Base-by-base conservation (phyloP, 2,797 vertebrate species). In the Oreochromis grahami region DNA sequence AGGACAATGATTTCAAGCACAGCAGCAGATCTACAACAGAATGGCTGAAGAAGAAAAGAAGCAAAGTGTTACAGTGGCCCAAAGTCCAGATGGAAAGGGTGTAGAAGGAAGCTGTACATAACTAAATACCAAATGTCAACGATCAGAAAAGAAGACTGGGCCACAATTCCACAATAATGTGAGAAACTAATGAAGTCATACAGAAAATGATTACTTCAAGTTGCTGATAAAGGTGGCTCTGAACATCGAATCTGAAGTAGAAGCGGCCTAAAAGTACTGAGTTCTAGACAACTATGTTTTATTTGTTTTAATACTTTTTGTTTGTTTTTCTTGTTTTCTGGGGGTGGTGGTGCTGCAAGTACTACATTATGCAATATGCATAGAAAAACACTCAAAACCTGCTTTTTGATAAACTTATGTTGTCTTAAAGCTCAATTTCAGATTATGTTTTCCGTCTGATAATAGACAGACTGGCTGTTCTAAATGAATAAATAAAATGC, bases 401-500 rank as follows among this genome's bases (percentile, higher is more conserved):
- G 43, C 43, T 48, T 29, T 72, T 11, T 19, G 15, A 19, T 72
- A 12, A 19, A 72, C 43, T 32, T 72, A 8, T 19, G 24, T 26
- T 32, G 13, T 5, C 24, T 19, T 32, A 48, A 48, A 48, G 15
- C 43, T 72, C 0, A 19, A 48, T 26, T 50, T 56, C 70, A 51
- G 34, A 72, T 70, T 3, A 15, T 45, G 45, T n/a, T 53, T 79
- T 24, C 63, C 70, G 43, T 77, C 48, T 43, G 51, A 70, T 55
- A 53, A 80, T 7, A 43, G 7, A 19, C 52, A 76, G 48, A 24
- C 15, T 48, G 72, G 10, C 32, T 43, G 51, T 56, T 81, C 70
- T 45, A 84, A 53, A 80, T 82, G 68, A 21, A 65, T 45, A 81
- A 58, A 78, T 82, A 74, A 17, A 78, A 60, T n/a, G 52, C 45